phyloP scores from a whole-genome alignment of 2,888 invertebrate species.

The Sphecodes monilicornis region DNA sequence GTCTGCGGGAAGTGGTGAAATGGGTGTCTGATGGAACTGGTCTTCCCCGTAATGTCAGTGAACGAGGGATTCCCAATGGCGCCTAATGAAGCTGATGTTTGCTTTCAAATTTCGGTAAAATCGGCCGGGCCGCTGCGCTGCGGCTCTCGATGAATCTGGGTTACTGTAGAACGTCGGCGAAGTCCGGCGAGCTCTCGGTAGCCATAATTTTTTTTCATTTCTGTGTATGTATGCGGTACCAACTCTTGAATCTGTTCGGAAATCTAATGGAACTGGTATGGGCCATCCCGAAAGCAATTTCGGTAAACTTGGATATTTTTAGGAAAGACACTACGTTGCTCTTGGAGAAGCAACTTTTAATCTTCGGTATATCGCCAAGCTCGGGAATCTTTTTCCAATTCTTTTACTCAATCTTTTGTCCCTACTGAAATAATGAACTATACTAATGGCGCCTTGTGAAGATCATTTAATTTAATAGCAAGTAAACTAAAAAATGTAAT shows the following conservation, averaged over 20 bases:
- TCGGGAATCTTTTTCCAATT: not conserved
- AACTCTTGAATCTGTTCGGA: not conserved
- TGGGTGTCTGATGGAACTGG: not conserved
- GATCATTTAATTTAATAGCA: not conserved
- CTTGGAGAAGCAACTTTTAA: not conserved
- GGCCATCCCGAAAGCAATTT: not conserved
- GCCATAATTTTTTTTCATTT: not conserved
- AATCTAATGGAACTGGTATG: not conserved
- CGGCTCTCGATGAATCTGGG: not conserved
- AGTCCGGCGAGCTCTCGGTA: not conserved
- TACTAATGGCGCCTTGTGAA: not conserved
- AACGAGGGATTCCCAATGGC: not conserved
- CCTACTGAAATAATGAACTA: not conserved
- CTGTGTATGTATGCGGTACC: not conserved
- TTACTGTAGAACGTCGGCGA: not conserved
- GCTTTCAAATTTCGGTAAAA: slow-evolving; percentile 2
- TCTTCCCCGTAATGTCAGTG: not conserved
- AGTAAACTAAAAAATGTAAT: not conserved
- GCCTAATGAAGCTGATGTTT: slow-evolving; percentile 1
- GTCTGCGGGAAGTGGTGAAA: slow-evolving; percentile 4
- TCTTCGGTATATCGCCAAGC: not conserved
- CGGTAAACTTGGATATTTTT: not conserved
- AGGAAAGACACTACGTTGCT: not conserved
- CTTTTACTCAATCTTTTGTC: not conserved
- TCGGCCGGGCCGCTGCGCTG: not conserved